Base-by-base conservation (phyloP, 92 coral and sea anemone genomes). In the Galaxea fascicularis region DNA sequence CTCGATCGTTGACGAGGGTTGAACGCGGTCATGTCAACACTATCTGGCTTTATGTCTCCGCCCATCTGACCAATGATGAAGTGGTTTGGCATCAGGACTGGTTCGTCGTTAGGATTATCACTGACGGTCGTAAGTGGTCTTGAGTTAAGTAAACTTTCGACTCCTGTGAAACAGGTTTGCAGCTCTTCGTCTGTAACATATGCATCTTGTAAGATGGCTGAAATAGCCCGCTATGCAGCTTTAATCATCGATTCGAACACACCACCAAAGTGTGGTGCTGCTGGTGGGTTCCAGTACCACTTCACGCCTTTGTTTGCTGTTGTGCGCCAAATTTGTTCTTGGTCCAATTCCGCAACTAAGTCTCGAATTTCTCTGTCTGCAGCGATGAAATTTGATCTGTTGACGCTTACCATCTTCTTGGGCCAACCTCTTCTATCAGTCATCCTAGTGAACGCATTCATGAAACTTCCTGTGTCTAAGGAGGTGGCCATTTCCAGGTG, bases 241-340 rank as follows among this genome's bases (percentile, higher is more conserved):
- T 89, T 92, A 15, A 89, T 92, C 92, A 89, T 85, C 11, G 77
- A 54, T 28, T 89, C 90, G 54, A 86, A 81, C 0, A 82, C 90
- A 10, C 92, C 95, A 47, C 95, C 92, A 63, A 88, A 92, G 71
- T 92, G 92, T 10, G 92, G 92, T 13, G 86, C 90, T 8, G 67
- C 85, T 7, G 90, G 95, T 39, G 90, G 95, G 66, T 88, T 92
- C 71, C 89, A 92, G 56, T 75, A 29, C 89, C 91, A 88, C 29
- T 71, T 66, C 7, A 88, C 79, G 4, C 82, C 85, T 47, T 85
- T 65, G 31, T 86, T 90, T 0, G 89, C 21, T 17, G 85, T 82
- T 65, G 28, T 21, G 17, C 54, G 47, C 60, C 73, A 59, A 24
- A 80, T 64, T 30, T 89, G 73, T 9, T 56, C 80, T 22, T 83